A percentile compares a stretch with the other conserved stretches of the same genome.
These are phyloP conservation scores for Paramisgurnus dabryanus DNA, from an alignment of 2,113 vertebrate species.

Conservation along the genomic window DNA sequence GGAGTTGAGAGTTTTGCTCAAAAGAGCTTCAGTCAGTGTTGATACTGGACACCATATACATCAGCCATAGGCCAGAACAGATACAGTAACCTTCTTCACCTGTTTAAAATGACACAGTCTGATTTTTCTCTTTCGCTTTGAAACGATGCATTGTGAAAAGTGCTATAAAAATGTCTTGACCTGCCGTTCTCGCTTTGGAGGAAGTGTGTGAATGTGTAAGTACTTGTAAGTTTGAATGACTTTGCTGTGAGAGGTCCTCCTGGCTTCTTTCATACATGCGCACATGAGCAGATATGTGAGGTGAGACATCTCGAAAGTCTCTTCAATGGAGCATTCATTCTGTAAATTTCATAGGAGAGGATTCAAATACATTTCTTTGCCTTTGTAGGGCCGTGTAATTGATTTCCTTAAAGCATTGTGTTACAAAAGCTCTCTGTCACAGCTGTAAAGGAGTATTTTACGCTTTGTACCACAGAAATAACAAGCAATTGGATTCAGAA, in stretches of 20 bases:
- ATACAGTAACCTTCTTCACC: too few relatives aligned
- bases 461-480: slow-evolving; percentile 24
- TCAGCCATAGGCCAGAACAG: background rate
- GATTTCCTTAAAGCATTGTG: slow-evolving; percentile 33
- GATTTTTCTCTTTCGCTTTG: too few relatives aligned
- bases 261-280: slow-evolving; percentile 10
- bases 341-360: slow-evolving; percentile 11
- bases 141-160: too few relatives aligned
- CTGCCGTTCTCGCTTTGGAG: background rate
- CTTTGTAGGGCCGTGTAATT: slow-evolving; percentile 33
- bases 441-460: slow-evolving; percentile 34
- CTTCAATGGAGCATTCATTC: slow-evolving; percentile 29
- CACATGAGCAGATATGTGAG: slow-evolving; percentile 11
- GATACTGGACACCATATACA: too few relatives aligned
- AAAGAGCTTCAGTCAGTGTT: background rate
- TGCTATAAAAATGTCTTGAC: too few relatives aligned
- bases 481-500: slow-evolving; percentile 24
- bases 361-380: slow-evolving; percentile 19
- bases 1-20: too few relatives aligned
- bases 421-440: slow-evolving; percentile 30
- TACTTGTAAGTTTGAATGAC: slow-evolving; percentile 4
- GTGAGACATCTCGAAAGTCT: slow-evolving; percentile 35
- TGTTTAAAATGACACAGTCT: too few relatives aligned
- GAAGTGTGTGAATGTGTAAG: slow-evolving; percentile 13
- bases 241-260: slow-evolving; percentile 9